Evolutionary conservation across 35 echinoderm and acorn worm species (phyloP), one percentile per base, ranked within the genome.

Genomic region (Patiria miniata): DNA sequence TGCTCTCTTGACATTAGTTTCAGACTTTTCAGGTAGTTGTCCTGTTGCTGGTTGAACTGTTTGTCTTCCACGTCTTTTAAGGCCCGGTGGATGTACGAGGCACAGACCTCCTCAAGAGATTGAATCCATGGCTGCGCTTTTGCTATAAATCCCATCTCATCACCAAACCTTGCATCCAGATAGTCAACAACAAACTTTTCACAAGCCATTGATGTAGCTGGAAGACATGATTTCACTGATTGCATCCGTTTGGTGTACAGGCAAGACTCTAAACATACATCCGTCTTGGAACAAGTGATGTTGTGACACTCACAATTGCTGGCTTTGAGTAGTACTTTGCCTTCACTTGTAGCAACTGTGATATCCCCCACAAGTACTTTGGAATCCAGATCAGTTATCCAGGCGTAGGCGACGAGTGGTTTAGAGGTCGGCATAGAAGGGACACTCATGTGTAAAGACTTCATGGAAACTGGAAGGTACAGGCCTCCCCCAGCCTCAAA

Each of bases 1-100:
- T 23, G 4, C 12, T 4, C 12, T 47, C 42, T 47, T 4, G 42
- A 47, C n/a, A 18, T 69, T 69, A 5, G 4, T 19, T 12, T 79
- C 32, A 36, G 8, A 4, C 5, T 1, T 5, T 33, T 18, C 1
- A 79, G 33, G 17, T 79, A 79, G 17, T 36, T 8, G 21, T 5
- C 16, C 8, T 2, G 21, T 32, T 5, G 16, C 36, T 79, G 68
- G 39, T 56, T 61, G 4, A 78, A 44, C 53, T 94, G 83, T 21
- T 51, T 82, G 29, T 86, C 83, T 42, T 81, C 82, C n/a, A 90
- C 91, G 18, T 68, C 81, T 2, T 83, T 83, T 39, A 97, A 73
- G 18, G 83, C 94, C 68, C 93, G 86, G 26, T 68, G 78, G 30
- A 97, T 97, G 79, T 93, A 97, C 2, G 94, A 87, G 38, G 40